Evolutionary conservation across 2,797 vertebrate genomes (phyloP).

Genomic region (Otus scops): DNA sequence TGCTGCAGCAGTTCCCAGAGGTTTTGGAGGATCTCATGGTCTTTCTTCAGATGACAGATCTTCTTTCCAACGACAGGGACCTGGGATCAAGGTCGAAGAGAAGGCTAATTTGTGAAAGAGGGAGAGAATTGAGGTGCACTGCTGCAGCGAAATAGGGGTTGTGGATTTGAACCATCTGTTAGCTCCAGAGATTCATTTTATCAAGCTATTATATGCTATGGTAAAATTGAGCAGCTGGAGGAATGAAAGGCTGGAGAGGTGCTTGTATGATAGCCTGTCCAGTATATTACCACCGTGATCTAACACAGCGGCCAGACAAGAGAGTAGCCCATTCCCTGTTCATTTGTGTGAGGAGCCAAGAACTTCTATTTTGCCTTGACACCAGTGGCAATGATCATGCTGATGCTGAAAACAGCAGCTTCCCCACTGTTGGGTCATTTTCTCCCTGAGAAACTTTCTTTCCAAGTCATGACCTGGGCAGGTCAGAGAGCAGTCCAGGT

Average conservation of each 20-base stretch:
- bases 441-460: background rate
- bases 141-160: background rate
- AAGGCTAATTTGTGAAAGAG: background rate
- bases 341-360: background rate
- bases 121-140: background rate
- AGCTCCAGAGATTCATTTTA: background rate
- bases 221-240: background rate
- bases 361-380: background rate
- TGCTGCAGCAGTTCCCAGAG: background rate
- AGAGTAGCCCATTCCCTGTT: background rate
- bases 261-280: background rate
- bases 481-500: background rate
- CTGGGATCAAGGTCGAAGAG: background rate
- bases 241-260: background rate
- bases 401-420: background rate
- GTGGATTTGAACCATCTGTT: background rate
- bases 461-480: background rate
- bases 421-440: background rate
- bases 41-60: background rate
- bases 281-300: background rate
- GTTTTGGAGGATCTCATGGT: background rate
- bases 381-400: background rate
- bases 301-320: background rate
- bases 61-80: background rate
- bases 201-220: background rate